Conservation (phyloP, 2,113 vertebrate genomes). For the Plecotus auritus region DNA sequence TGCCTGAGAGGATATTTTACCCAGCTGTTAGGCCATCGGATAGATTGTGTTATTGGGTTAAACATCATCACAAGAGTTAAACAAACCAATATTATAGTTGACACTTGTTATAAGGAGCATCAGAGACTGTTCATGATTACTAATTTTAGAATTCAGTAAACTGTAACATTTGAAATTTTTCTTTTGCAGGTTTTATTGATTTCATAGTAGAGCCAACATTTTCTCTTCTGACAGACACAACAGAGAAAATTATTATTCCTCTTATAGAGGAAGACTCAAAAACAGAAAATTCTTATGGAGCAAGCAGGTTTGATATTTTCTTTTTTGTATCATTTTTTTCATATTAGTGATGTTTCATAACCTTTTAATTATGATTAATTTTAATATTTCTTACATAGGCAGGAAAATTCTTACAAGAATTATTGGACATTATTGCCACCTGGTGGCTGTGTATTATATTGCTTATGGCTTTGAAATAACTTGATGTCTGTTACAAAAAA, state of each 20-base stretch:
- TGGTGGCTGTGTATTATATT: conserved; percentile 59
- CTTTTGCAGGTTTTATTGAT: conserved; percentile 92
- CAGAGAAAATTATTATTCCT: conserved; percentile 97
- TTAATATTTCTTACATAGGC: background rate
- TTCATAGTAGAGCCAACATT: conserved; percentile 98
- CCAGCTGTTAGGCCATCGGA: background rate
- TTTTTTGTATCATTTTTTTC: background rate
- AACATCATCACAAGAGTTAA: background rate
- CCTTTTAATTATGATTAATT: background rate
- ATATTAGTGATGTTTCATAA: background rate
- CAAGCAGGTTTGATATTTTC: conserved; percentile 84
- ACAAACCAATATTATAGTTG: background rate
- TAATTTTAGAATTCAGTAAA: conserved; percentile 12
- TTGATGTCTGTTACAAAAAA: background rate
- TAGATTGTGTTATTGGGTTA: background rate
- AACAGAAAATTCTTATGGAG: conserved; percentile 84
- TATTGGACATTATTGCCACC: conserved; percentile 76
- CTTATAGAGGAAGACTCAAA: conserved; percentile 95
- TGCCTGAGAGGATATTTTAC: background rate
- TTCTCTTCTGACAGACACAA: conserved; percentile 94
- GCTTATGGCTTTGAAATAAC: background rate
- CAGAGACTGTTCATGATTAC: background rate
- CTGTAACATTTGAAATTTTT: conserved; percentile 30
- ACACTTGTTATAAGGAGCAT: background rate
- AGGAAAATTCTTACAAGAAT: background rate